phyloP scores from a whole-genome alignment of 2,797 vertebrate species.

The Meriones psammophilus region DNA sequence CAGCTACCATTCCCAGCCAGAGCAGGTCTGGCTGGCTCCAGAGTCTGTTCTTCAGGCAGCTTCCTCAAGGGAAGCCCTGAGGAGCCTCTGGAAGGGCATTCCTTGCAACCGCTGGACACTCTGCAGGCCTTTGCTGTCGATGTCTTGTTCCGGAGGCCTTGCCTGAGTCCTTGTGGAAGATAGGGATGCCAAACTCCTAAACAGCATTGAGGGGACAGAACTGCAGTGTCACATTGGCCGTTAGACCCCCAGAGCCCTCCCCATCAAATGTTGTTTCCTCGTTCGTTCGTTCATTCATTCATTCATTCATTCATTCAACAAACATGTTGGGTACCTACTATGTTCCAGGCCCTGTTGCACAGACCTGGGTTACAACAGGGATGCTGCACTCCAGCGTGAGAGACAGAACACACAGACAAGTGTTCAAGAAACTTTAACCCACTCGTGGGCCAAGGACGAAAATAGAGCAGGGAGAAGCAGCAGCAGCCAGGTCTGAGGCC shows the following conservation, averaged over 20 bases:
- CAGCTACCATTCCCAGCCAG: neutral
- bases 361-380: neutral
- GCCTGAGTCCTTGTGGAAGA: neutral
- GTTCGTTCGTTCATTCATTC: neutral
- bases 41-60: neutral
- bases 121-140: neutral
- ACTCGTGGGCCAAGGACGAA: neutral
- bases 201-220: neutral
- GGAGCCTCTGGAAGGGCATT: neutral
- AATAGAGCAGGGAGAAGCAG: neutral
- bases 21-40: neutral
- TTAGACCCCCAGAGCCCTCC: neutral
- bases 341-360: neutral
- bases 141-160: neutral
- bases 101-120: neutral
- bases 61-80: neutral
- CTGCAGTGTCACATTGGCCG: neutral
- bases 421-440: neutral
- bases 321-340: neutral
- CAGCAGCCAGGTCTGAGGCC: neutral
- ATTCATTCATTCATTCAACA: conserved; percentile 1
- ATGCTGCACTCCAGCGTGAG: neutral
- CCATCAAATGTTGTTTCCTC: neutral
- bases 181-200: neutral
- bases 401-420: conserved; percentile 21